phyloP scores from a whole-genome alignment of 2,113 vertebrate genomes.

The Philantomba maxwellii region DNA sequence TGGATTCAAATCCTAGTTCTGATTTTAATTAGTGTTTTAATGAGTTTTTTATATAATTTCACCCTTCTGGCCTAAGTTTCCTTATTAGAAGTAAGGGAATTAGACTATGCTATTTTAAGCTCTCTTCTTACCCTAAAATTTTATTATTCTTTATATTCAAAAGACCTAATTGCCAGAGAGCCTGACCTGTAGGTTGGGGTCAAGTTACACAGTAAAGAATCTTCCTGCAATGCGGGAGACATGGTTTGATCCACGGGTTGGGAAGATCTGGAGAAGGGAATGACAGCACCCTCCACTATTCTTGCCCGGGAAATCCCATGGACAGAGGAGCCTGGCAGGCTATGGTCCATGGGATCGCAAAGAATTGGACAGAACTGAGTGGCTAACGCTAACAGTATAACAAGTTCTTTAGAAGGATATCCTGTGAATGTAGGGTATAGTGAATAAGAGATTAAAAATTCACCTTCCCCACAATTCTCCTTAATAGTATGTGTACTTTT shows the following conservation, averaged over 20 bases:
- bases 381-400: not conserved
- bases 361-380: not conserved
- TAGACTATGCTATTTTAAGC: not conserved
- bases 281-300: not conserved
- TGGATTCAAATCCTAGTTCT: not conserved
- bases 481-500: not conserved
- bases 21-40: not conserved
- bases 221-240: not conserved
- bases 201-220: not conserved
- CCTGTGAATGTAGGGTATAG: not conserved
- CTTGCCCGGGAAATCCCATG: not conserved
- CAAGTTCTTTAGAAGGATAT: not conserved
- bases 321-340: not conserved
- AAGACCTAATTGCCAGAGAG: not conserved
- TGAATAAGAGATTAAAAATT: slow-evolving; percentile 1
- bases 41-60: not conserved
- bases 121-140: not conserved
- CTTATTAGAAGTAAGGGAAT: not conserved
- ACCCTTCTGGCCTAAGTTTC: not conserved
- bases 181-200: not conserved
- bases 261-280: not conserved
- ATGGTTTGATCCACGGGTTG: not conserved
- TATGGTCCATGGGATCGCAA: not conserved
- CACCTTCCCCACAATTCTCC: not conserved
- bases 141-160: not conserved